phyloP scores from a whole-genome alignment of 1,140 invertebrate genomes.

The Pectinophora gossypiella region DNA sequence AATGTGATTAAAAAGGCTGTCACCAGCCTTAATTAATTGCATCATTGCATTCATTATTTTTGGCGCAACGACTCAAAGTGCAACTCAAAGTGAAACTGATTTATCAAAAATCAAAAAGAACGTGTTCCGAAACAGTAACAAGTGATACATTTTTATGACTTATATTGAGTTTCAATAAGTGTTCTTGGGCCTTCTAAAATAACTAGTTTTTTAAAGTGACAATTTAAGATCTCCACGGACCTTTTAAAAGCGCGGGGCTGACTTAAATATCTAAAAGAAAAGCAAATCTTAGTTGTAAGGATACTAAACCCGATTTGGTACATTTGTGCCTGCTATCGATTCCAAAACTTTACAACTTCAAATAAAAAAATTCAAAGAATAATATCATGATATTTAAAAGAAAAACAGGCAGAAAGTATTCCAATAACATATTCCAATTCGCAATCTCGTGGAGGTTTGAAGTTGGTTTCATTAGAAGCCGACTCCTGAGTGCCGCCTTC shows the following conservation, averaged over 20 bases:
- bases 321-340: neutral
- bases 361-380: neutral
- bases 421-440: neutral
- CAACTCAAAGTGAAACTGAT: no score
- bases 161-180: no score
- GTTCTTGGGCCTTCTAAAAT: no score
- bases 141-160: no score
- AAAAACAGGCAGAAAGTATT: neutral
- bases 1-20: no score
- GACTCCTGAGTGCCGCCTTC: constrained; percentile 15
- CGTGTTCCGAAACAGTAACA: no score
- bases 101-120: no score
- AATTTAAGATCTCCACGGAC: neutral
- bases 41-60: no score
- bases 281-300: neutral
- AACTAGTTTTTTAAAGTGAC: no score
- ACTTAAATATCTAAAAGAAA: neutral
- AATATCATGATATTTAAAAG: neutral
- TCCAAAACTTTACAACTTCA: neutral
- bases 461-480: neutral
- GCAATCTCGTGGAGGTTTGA: neutral
- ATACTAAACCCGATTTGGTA: neutral
- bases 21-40: no score
- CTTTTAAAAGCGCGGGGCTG: neutral
- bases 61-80: no score